Base-by-base conservation (phyloP, 2,797 vertebrate species). In the Ceyx erithaca region DNA sequence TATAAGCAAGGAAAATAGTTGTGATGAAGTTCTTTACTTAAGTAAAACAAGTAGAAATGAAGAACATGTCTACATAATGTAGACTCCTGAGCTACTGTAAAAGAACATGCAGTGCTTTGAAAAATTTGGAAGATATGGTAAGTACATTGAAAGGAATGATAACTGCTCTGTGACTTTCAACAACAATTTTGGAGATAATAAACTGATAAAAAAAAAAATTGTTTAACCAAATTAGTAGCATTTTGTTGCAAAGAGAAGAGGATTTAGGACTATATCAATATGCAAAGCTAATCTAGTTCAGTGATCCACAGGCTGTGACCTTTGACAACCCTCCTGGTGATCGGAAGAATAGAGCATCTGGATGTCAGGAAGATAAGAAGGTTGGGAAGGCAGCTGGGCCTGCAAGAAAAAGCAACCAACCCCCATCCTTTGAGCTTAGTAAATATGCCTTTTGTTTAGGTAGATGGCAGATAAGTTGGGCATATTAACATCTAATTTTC, bases 211-310 rank as follows among this genome's bases (percentile, higher is more conserved):
- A 69, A 85, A 35, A 37, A 37, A 37, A 48, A 28, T 68, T 26
- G 18, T 87, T 35, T 82, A 87, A 85, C 64, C 54, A 78, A 68
- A 64, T 54, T 85, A 35, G 31, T 45, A 71, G 25, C 23, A 26
- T 83, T 93, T 92, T 89, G 37, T 61, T 71, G 68, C 64, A 78
- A 33, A 75, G 13, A 43, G 3, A 15, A 68, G 76, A 62, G 22
- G 12, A 15, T 78, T 92, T 83, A 69, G 59, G 37, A 76, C 43
- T 69, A 7, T 1, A n/a, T 66, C 49, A 54, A 90, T 92, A 87
- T 89, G 85, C 82, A 94, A 92, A 94, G 69, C 79, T 94, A 89
- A 93, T 93, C 51, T 75, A 72, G 35, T 69, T 90, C 90, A 89
- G 52, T 54, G 67, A 85, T 75, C 73, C 1, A 0, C n/a, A 41